A percentile compares a stretch with the other conserved stretches of the same genome.
Evolutionary conservation across 2,888 invertebrate genomes (phyloP).

Genomic region (Lymantria dispar): DNA sequence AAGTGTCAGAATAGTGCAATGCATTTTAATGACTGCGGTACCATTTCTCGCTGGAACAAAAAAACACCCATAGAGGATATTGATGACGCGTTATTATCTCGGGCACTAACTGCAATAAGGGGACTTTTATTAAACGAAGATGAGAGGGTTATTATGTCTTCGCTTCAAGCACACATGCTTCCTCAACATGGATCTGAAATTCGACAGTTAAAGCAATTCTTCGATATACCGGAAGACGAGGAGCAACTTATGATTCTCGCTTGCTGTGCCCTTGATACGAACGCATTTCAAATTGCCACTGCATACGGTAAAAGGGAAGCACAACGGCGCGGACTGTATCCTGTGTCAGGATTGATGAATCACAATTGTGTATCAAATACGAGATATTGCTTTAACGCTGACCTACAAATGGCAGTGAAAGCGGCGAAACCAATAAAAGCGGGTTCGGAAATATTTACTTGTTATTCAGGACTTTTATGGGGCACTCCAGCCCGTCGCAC

Average conservation of each 20-base stretch:
- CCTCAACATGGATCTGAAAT: constrained; percentile 83
- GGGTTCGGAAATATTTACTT: constrained; percentile 85
- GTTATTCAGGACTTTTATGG: constrained; percentile 86
- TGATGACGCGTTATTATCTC: constrained; percentile 58
- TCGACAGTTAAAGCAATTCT: constrained; percentile 71
- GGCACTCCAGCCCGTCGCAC: constrained; percentile 84
- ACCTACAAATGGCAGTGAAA: constrained; percentile 82
- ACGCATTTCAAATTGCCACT: constrained; percentile 85
- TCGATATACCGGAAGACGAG: constrained; percentile 79
- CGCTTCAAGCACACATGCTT: constrained; percentile 77
- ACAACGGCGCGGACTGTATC: constrained; percentile 85
- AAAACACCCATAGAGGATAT: constrained; percentile 68
- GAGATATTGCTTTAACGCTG: constrained; percentile 81
- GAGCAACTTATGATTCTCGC: constrained; percentile 81
- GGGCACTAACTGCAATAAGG: constrained; percentile 65
- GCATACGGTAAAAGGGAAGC: constrained; percentile 68
- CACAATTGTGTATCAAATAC: constrained; percentile 87
- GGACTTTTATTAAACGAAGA: constrained; percentile 63
- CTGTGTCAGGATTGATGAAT: constrained; percentile 86
- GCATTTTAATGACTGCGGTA: constrained; percentile 85
- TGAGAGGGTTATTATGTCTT: constrained; percentile 74
- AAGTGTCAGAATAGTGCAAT: constrained; percentile 81
- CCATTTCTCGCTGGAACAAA: constrained; percentile 82
- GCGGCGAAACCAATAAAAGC: constrained; percentile 82
- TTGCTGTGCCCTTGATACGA: constrained; percentile 85